Evolutionary conservation across 2,797 vertebrate genomes (phyloP).

Genomic region (Clarias pachynema): DNA sequence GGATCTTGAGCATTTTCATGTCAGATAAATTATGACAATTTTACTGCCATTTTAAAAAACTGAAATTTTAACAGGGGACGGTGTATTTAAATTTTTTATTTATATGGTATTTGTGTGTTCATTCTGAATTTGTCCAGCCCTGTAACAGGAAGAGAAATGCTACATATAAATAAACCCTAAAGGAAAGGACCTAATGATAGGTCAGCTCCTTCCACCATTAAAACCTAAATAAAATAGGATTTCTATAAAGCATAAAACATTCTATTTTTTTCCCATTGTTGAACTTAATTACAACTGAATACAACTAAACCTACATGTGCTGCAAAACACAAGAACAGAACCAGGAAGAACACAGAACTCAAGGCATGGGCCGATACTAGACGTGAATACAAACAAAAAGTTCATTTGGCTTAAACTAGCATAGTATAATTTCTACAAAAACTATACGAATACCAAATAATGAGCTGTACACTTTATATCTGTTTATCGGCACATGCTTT

Average conservation of each 20-base stretch:
- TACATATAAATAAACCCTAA: not conserved
- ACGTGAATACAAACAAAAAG: not conserved
- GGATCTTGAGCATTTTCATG: not conserved
- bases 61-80: not conserved
- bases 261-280: not conserved
- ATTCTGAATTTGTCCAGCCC: slow-evolving; percentile 9
- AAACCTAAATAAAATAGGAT: not conserved
- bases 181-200: not conserved
- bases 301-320: slow-evolving; percentile 11
- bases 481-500: slow-evolving; percentile 17
- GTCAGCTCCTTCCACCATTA: not conserved
- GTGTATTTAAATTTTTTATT: too few relatives aligned
- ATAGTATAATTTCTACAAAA: not conserved
- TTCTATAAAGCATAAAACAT: not conserved
- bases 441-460: not conserved
- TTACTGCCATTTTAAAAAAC: not conserved
- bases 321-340: slow-evolving; percentile 1
- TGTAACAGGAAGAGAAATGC: slow-evolving; percentile 1
- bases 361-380: slow-evolving; percentile 15
- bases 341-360: not conserved
- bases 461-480: too few relatives aligned
- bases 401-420: not conserved
- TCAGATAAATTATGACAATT: not conserved
- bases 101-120: not conserved
- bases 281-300: not conserved